Percentiles rank a stretch among this genome's conserved stretches.
Conservation (phyloP, 23 tunicate genomes). For the Styela plicata region DNA sequence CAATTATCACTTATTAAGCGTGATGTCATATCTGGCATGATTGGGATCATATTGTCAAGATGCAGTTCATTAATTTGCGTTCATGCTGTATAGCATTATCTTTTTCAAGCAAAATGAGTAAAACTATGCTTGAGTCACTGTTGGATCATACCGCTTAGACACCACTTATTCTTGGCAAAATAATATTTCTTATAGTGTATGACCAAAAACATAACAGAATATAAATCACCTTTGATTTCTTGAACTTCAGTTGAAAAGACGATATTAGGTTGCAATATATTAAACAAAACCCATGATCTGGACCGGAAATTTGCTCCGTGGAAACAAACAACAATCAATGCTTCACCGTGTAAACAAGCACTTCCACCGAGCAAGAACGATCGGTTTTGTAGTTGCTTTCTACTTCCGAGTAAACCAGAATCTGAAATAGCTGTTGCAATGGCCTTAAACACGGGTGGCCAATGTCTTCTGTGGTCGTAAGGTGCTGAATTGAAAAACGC, state of each 20-base stretch:
- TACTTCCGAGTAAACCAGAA: neutral
- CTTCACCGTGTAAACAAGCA: slow-evolving; percentile 81
- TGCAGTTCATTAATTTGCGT: no score
- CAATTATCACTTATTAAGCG: neutral
- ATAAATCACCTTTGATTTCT: slow-evolving; percentile 85
- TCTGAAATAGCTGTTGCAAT: slow-evolving; percentile 12
- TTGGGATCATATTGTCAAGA: no score
- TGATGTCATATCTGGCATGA: no score
- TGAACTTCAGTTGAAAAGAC: slow-evolving; percentile 91
- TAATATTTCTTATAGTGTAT: no score
- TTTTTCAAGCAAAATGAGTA: no score
- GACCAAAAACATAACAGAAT: no score
- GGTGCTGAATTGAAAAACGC: neutral
- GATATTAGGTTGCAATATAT: slow-evolving; percentile 82
- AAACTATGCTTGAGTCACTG: no score
- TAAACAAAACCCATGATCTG: slow-evolving; percentile 73
- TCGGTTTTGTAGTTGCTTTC: neutral
- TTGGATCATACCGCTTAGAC: no score
- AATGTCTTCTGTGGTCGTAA: slow-evolving; percentile 81
- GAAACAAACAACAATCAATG: slow-evolving; percentile 87
- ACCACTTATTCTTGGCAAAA: no score
- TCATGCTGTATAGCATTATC: no score
- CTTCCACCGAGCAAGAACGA: slow-evolving; percentile 83
- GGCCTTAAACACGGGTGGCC: slow-evolving; percentile 83
- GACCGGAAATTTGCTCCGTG: slow-evolving; percentile 90